phyloP scores from a whole-genome alignment of 2,113 vertebrate species.

The Ageneiosus marmoratus region DNA sequence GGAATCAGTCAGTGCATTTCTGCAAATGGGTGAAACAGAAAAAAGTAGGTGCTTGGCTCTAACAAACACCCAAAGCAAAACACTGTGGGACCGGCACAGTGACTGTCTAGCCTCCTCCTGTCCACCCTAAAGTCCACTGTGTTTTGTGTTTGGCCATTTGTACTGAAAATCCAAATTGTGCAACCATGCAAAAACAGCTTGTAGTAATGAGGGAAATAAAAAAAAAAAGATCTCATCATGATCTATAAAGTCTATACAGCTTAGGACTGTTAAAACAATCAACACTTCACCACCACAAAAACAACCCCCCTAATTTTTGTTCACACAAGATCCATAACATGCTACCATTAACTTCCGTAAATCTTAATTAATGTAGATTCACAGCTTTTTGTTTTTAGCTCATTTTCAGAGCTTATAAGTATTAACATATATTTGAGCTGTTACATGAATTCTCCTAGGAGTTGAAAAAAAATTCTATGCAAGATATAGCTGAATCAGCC shows the following conservation, averaged over 20 bases:
- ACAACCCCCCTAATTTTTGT: background rate
- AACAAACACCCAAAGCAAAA: background rate
- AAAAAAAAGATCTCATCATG: background rate
- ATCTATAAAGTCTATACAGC: constrained; percentile 31
- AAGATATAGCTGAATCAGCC: background rate
- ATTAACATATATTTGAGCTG: background rate
- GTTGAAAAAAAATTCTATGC: background rate
- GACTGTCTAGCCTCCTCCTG: background rate
- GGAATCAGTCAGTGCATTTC: background rate
- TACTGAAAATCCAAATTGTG: constrained; percentile 34
- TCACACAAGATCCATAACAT: background rate
- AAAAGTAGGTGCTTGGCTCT: background rate
- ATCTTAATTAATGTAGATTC: constrained; percentile 14
- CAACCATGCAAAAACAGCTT: constrained; percentile 20
- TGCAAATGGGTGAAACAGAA: background rate
- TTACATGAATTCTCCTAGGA: background rate
- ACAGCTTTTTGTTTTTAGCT: background rate
- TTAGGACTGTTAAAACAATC: background rate
- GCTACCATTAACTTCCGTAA: background rate
- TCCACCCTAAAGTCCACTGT: background rate
- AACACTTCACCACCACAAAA: background rate
- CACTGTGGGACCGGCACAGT: background rate
- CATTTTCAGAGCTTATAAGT: background rate
- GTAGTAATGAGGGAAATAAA: constrained; percentile 13
- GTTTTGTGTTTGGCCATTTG: background rate